Evolutionary conservation across 2,888 invertebrate genomes (phyloP), one percentile per base, ranked within the genome.

Genomic region (Hypomecis atomaria): DNA sequence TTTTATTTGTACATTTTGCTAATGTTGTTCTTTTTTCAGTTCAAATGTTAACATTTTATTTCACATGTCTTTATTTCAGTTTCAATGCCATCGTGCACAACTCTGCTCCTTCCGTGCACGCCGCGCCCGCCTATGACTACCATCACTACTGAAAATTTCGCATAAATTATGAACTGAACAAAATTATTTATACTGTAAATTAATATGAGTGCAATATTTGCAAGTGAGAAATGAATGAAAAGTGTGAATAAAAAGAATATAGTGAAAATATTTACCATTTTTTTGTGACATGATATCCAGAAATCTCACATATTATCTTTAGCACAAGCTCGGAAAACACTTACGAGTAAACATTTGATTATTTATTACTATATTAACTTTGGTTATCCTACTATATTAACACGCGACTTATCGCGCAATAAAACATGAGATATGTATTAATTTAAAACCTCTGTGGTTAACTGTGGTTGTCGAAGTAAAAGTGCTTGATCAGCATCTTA

Each of bases 21-120:
- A 23, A 23, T 3, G 23, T 23, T 23, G 23, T 23, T 4, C n/a
- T 23, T 23, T 23, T 23, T 23, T 23, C 23, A 23, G 23, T 23
- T 23, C 3, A 23, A 23, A 23, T 23, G 23, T 23, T n/a, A n/a
- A n/a, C 10, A 10, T 43, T 1, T 11, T n/a, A 43, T n/a, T 6
- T n/a, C 6, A 37, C n/a, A 3, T 43, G 34, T 36, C 44, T 47
- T 59, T 45, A n/a, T 59, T 60, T 47, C 64, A 65, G 64, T 69
- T 93, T 93, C 85, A 91, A 92, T 83, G 93, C 93, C 8, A 88
- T 91, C 9, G 92, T 92, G 13, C 89, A 90, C 82, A 90, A 89
- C 83, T 23, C 40, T 10, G 40, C 9, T 4, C 40, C 40, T 10
- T 8, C 40, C 7, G 40, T 40, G 9, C 40, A 40, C 40, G 40